Base-by-base conservation (phyloP, 2,888 invertebrate species). In the Agrochola lota region DNA sequence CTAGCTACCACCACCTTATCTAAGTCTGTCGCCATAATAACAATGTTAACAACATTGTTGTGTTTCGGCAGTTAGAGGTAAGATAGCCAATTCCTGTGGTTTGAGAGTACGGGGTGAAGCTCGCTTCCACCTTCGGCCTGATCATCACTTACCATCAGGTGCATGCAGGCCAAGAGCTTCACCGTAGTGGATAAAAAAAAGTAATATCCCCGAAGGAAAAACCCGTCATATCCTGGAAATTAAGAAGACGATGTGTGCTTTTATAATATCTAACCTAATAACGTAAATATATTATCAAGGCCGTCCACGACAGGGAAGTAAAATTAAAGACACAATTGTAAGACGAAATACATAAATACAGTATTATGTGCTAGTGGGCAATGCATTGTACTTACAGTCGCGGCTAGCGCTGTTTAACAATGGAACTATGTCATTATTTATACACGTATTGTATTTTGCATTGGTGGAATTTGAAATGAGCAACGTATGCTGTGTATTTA, bases 351-450 rank as follows among this genome's bases (percentile, higher is more conserved):
- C 63, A 78, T 73, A 69, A 68, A 79, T 66, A 26, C 20, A 35
- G 17, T 63, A 66, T 63, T 69, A 60, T 83, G 57, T 69, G 52
- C 70, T 66, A 52, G 40, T 43, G 12, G 55, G 74, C 74, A 77
- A 66, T 78, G 71, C 78, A 80, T 86, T 78, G 74, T 78, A 80
- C 59, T 64, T 71, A 78, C 57, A 76, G 66, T 69, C 46, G 55
- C 49, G 30, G 52, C 73, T 46, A 62, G 71, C 69, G 35, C 69
- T 70, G 66, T 75, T 68, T 85, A 81, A 86, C 87, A 86, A 85
- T 79, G 71, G 64, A 77, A 78, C 80, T 77, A 77, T 78, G 55
- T 59, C 70, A 80, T 80, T 84, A 84, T 84, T 80, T 85, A 77
- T 77, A 72, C 77, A 40, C 67, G 69, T 49, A 75, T 80, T 75